Conservation (phyloP, 2,113 vertebrate species). For the Labeo catla region DNA sequence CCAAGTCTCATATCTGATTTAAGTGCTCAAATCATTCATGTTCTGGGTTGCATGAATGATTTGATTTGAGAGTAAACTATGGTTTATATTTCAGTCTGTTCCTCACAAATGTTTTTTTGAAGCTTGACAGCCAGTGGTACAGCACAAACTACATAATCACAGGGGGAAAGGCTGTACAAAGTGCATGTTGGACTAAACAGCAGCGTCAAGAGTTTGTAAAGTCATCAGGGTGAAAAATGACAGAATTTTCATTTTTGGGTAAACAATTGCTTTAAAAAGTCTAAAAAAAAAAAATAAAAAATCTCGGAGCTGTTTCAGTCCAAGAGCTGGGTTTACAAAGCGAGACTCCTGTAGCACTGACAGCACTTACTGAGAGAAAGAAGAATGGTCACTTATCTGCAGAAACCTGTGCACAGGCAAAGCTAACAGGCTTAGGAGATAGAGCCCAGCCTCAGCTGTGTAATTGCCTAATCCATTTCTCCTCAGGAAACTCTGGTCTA, state of each 20-base stretch:
- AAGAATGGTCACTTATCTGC: slow-evolving; percentile 47
- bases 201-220: background rate
- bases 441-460: slow-evolving; percentile 18
- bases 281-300: background rate
- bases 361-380: slow-evolving; percentile 7
- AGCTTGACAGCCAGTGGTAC: too few relatives aligned
- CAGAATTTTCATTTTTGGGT: background rate
- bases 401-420: slow-evolving; percentile 42
- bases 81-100: background rate
- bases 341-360: slow-evolving; percentile 1
- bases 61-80: background rate
- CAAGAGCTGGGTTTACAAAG: background rate
- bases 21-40: background rate
- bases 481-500: slow-evolving; percentile 32
- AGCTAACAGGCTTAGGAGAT: slow-evolving; percentile 45
- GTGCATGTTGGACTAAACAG: too few relatives aligned
- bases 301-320: background rate
- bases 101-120: background rate
- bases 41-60: background rate
- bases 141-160: too few relatives aligned
- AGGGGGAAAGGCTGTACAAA: too few relatives aligned
- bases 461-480: slow-evolving; percentile 47
- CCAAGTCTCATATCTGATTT: background rate
- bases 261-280: background rate
- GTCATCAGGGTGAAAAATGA: background rate